Conservation (phyloP, 2,888 invertebrate species). For the Agriotes lineatus region DNA sequence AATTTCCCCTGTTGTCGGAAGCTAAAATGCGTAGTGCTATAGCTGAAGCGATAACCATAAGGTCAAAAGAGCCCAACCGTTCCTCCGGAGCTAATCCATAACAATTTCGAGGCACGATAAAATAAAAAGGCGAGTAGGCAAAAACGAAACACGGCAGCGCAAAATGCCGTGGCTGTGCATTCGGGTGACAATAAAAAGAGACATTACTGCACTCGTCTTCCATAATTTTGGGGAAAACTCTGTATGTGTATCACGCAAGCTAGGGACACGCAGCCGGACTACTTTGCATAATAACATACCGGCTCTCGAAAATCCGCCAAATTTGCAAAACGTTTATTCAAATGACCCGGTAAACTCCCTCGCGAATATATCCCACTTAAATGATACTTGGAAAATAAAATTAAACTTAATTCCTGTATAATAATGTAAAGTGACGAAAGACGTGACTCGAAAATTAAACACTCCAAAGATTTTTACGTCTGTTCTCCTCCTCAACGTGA, state of each 20-base stretch:
- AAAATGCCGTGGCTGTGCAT: not conserved
- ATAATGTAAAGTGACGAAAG: slow-evolving; percentile 50
- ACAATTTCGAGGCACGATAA: no score
- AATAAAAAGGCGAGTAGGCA: not conserved
- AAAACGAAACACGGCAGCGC: not conserved
- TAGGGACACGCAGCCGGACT: slow-evolving; percentile 53
- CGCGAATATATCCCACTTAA: slow-evolving; percentile 49
- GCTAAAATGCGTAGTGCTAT: no score
- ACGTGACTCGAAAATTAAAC: slow-evolving; percentile 49
- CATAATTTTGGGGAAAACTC: slow-evolving; percentile 42
- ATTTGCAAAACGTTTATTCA: slow-evolving; percentile 62
- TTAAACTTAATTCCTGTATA: slow-evolving; percentile 50
- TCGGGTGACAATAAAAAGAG: slow-evolving; percentile 15
- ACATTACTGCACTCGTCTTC: slow-evolving; percentile 29
- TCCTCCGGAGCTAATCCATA: no score
- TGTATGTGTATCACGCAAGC: slow-evolving; percentile 56
- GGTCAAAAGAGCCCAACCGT: no score
- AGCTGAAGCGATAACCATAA: no score
- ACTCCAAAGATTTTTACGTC: slow-evolving; percentile 39
- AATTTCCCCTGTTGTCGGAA: no score
- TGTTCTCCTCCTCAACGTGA: slow-evolving; percentile 28
- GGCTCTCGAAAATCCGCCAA: slow-evolving; percentile 58
- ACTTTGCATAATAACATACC: slow-evolving; percentile 58
- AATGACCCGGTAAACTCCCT: slow-evolving; percentile 53
- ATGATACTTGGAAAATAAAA: slow-evolving; percentile 51